These are phyloP conservation scores for Trematocara caparti DNA, from an alignment of 2,797 vertebrate genomes.

Conservation along the genomic window DNA sequence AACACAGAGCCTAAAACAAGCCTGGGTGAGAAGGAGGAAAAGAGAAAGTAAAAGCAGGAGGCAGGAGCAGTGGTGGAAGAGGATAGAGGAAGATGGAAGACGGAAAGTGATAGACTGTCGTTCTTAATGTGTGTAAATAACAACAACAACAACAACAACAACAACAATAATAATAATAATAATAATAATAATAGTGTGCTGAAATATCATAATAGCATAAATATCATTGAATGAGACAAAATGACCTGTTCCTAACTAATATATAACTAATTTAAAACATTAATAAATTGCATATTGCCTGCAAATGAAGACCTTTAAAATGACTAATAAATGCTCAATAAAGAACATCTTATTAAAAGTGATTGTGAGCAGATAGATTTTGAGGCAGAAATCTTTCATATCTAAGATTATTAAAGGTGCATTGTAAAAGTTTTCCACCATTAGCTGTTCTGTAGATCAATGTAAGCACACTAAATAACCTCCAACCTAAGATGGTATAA, in stretches of 20 bases:
- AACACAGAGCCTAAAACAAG: constrained; percentile 27
- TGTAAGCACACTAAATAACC: not conserved
- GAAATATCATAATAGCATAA: not conserved
- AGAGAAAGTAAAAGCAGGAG: not conserved
- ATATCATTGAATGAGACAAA: not conserved
- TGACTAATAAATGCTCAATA: not conserved
- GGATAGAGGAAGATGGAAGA: not conserved
- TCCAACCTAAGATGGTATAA: not conserved
- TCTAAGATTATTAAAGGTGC: not conserved
- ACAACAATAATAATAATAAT: not conserved
- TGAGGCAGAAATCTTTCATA: not conserved
- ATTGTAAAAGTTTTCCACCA: not conserved
- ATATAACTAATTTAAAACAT: not conserved
- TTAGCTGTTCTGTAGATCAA: not conserved
- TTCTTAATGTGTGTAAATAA: not conserved
- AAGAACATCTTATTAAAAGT: not conserved
- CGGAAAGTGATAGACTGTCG: not conserved
- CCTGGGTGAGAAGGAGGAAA: not conserved
- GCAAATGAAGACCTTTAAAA: not conserved
- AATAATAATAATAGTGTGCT: not conserved
- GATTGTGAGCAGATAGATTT: not conserved
- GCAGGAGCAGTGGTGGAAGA: not conserved
- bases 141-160: rapidly evolving
- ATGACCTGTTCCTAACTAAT: not conserved
- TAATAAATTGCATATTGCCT: not conserved